Conservation (phyloP, 2,888 invertebrate species). For the Caenorhabditis doughertyi region DNA sequence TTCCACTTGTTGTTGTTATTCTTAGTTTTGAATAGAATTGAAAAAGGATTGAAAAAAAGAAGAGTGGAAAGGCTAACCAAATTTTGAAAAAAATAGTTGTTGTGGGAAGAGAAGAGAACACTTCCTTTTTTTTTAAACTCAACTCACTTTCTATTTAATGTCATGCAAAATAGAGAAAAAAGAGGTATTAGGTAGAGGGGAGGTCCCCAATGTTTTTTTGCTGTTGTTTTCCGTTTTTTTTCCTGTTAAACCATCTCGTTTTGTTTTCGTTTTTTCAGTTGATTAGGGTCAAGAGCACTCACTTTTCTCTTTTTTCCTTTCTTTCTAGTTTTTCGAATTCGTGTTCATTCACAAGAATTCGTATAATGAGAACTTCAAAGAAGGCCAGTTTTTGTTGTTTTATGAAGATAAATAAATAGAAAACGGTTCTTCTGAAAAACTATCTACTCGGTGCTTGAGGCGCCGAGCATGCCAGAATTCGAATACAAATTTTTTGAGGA, state of each 20-base stretch:
- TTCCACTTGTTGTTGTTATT: background rate
- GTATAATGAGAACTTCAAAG: background rate
- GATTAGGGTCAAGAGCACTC: conserved; percentile 59
- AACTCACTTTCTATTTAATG: conserved; percentile 15
- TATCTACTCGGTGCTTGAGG: too few relatives aligned
- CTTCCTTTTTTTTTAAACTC: conserved; percentile 6
- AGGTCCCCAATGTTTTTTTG: background rate
- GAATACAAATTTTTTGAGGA: too few relatives aligned
- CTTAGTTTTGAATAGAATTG: background rate
- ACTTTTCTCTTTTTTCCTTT: background rate
- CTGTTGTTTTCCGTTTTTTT: conserved; percentile 23
- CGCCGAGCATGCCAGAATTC: too few relatives aligned
- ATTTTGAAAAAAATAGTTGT: conserved; percentile 19
- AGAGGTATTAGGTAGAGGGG: conserved; percentile 2
- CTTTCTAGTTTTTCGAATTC: background rate
- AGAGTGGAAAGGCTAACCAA: conserved; percentile 30
- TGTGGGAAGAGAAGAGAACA: background rate
- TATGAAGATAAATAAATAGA: too few relatives aligned
- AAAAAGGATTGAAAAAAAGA: background rate
- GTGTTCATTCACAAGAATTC: background rate
- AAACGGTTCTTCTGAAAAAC: too few relatives aligned
- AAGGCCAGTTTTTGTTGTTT: too few relatives aligned
- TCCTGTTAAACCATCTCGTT: background rate
- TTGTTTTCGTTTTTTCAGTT: conserved; percentile 21
- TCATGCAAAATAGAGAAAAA: background rate